phyloP scores from a whole-genome alignment of 2,888 invertebrate species.

The Tridacna gigas region DNA sequence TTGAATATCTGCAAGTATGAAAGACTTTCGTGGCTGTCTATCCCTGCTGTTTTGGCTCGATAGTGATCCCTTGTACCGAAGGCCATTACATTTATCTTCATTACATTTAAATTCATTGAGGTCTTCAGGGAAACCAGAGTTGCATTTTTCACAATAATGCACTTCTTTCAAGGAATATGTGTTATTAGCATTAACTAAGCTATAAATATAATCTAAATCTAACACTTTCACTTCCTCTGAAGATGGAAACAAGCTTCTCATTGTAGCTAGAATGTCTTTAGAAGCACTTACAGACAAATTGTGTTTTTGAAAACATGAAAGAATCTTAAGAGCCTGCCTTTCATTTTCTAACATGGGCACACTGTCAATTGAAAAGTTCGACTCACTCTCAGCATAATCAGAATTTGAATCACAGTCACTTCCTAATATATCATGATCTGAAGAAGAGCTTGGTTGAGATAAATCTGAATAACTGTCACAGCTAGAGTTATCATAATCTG shows the following conservation, averaged over 20 bases:
- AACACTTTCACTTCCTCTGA: neutral
- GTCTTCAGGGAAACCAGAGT: slow-evolving; percentile 32
- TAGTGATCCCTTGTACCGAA: slow-evolving; percentile 35
- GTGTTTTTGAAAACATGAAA: slow-evolving; percentile 10
- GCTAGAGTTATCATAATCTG: slow-evolving; percentile 23
- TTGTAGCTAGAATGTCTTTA: neutral
- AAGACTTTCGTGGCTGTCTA: slow-evolving; percentile 27
- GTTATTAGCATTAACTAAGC: neutral
- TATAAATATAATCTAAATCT: neutral
- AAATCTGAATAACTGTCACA: slow-evolving; percentile 8
- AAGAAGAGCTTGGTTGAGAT: neutral
- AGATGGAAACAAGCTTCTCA: neutral
- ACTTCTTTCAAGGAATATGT: slow-evolving; percentile 25
- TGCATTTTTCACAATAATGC: slow-evolving; percentile 33
- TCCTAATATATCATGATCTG: slow-evolving; percentile 10
- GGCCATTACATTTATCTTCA: slow-evolving; percentile 27
- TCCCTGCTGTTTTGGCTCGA: slow-evolving; percentile 6
- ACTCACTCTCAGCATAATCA: slow-evolving; percentile 8
- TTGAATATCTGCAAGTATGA: slow-evolving; percentile 33
- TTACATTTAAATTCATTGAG: slow-evolving; percentile 32
- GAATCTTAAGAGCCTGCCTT: slow-evolving; percentile 12
- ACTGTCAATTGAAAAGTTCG: slow-evolving; percentile 1
- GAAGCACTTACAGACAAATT: neutral
- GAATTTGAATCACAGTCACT: slow-evolving; percentile 11
- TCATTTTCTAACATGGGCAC: slow-evolving; percentile 20